phyloP scores from a whole-genome alignment of 2,113 vertebrate species.

The Cyanoramphus novaezelandiae region DNA sequence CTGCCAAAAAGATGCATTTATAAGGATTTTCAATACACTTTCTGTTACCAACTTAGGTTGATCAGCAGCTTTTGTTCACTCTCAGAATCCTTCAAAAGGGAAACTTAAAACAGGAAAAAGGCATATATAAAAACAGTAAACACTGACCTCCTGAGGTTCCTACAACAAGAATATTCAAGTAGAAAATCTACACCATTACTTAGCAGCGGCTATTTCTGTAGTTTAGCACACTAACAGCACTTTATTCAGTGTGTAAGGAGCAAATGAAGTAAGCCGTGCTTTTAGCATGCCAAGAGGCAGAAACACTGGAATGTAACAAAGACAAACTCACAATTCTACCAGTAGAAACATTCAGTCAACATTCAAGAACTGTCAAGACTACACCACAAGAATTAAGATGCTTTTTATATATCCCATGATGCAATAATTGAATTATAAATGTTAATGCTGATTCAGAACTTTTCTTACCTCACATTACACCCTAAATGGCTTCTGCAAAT shows the following conservation, averaged over 20 bases:
- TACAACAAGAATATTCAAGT: slow-evolving; percentile 97
- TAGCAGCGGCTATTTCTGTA: slow-evolving; percentile 92
- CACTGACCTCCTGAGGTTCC: slow-evolving; percentile 95
- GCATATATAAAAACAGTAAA: slow-evolving; percentile 90
- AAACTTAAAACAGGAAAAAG: slow-evolving; percentile 85
- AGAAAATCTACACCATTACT: slow-evolving; percentile 90
- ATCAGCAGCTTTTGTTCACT: slow-evolving; percentile 80
- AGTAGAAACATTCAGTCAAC: slow-evolving; percentile 81
- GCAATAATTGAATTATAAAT: slow-evolving; percentile 71
- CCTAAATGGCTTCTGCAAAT: slow-evolving; percentile 76
- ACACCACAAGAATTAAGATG: slow-evolving; percentile 77
- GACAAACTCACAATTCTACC: slow-evolving; percentile 81
- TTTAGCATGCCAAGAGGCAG: slow-evolving; percentile 88
- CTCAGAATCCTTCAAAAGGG: slow-evolving; percentile 83
- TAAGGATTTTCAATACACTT: slow-evolving; percentile 72
- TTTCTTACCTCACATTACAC: slow-evolving; percentile 67
- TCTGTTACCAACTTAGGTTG: slow-evolving; percentile 86
- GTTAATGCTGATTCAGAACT: slow-evolving; percentile 69
- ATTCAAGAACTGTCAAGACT: slow-evolving; percentile 81
- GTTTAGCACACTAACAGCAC: slow-evolving; percentile 86
- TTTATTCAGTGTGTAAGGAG: slow-evolving; percentile 81
- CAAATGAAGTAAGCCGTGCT: slow-evolving; percentile 83
- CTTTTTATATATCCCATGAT: slow-evolving; percentile 92
- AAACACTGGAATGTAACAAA: slow-evolving; percentile 97
- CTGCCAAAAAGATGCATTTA: slow-evolving; percentile 67